Evolutionary conservation across 2,113 vertebrate genomes (phyloP).

Genomic region (Phalacrocorax brasilianus): DNA sequence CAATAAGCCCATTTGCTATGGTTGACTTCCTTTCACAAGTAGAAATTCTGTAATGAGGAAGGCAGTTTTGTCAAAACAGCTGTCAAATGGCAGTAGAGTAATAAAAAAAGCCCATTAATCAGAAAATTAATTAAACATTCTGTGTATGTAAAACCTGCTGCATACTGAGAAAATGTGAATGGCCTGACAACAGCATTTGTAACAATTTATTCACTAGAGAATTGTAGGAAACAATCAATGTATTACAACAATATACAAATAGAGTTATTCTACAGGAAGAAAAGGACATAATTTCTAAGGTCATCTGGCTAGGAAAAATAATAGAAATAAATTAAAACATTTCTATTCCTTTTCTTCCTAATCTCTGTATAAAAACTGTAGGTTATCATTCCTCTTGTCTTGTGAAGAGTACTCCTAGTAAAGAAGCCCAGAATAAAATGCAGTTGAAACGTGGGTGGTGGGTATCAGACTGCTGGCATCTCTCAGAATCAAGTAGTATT

Average conservation of each 20-base stretch:
- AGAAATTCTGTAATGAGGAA: slow-evolving; percentile 74
- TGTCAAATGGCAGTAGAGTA: slow-evolving; percentile 71
- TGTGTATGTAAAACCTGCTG: slow-evolving; percentile 60
- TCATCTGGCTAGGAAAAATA: not conserved
- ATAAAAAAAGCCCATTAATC: slow-evolving; percentile 71
- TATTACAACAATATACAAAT: not conserved
- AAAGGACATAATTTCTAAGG: not conserved
- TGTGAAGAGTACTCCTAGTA: not conserved
- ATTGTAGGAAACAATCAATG: not conserved
- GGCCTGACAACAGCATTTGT: slow-evolving; percentile 53
- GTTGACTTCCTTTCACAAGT: slow-evolving; percentile 77
- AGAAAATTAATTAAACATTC: slow-evolving; percentile 78
- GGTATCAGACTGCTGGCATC: rapidly evolving
- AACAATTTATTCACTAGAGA: slow-evolving; percentile 46
- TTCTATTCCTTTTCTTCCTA: not conserved
- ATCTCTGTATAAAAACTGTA: not conserved
- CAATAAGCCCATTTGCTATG: slow-evolving; percentile 76
- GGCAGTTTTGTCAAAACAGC: slow-evolving; percentile 76
- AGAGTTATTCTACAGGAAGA: not conserved
- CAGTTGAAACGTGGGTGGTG: not conserved
- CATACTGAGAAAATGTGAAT: slow-evolving; percentile 55
- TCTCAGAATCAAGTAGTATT: not conserved
- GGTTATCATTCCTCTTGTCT: not conserved
- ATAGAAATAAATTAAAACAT: not conserved
- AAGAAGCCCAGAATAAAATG: not conserved